These are phyloP conservation scores for Campoletis sonorensis DNA, from an alignment of 1,140 invertebrate species.

Conservation along the genomic window DNA sequence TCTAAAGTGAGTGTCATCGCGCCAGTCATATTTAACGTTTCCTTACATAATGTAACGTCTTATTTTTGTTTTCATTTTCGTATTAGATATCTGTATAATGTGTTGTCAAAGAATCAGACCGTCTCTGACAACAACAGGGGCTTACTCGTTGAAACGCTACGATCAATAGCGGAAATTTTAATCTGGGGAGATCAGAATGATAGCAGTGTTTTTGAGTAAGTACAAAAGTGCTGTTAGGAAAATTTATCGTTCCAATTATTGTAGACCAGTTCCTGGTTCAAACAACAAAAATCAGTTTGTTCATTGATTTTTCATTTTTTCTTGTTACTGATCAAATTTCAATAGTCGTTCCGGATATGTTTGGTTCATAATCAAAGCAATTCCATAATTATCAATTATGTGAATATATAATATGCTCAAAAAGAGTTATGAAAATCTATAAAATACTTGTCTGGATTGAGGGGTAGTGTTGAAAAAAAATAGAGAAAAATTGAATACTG, in stretches of 20 bases:
- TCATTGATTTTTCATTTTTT: too few relatives aligned
- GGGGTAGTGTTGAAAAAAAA: too few relatives aligned
- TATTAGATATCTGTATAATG: constrained; percentile 92
- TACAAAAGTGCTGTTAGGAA: constrained; percentile 54
- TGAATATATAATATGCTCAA: too few relatives aligned
- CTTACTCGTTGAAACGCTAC: constrained; percentile 96
- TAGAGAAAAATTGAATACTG: too few relatives aligned
- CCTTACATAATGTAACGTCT: constrained; percentile 23
- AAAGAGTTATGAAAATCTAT: too few relatives aligned
- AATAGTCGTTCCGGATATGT: too few relatives aligned
- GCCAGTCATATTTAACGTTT: neutral
- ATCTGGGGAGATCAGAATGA: constrained; percentile 99
- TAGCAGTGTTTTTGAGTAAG: constrained; percentile 99
- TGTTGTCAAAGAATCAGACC: constrained; percentile 97
- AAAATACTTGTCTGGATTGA: too few relatives aligned
- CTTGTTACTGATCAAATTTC: too few relatives aligned
- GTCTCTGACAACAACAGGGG: constrained; percentile 97
- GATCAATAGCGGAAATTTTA: constrained; percentile 98
- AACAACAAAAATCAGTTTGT: too few relatives aligned
- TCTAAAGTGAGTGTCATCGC: constrained; percentile 85
- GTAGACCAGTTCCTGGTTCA: too few relatives aligned
- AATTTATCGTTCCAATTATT: neutral
- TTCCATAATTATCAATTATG: too few relatives aligned
- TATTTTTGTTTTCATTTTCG: constrained; percentile 55
- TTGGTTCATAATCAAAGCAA: too few relatives aligned